A percentile compares a stretch with the other conserved stretches of the same genome.
Evolutionary conservation across 2,888 invertebrate genomes (phyloP).

Genomic region (Amblyjoppa proteus): DNA sequence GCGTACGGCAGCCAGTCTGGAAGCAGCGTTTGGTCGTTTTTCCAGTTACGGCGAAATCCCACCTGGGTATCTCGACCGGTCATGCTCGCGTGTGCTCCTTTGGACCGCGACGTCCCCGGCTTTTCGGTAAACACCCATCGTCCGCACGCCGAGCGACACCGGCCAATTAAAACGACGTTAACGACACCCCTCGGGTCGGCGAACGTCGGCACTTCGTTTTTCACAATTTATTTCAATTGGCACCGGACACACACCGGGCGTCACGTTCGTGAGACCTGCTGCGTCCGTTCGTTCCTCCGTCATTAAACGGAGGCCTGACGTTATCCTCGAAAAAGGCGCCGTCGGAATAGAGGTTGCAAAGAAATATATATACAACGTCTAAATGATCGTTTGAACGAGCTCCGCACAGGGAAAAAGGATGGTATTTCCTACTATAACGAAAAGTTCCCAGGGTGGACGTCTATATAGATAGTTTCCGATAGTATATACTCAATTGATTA

Average conservation of each 20-base stretch:
- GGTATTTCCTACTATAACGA: no score
- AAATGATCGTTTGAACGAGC: no score
- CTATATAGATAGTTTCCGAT: no score
- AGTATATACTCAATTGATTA: no score
- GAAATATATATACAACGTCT: no score
- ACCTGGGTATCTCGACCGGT: constrained; percentile 24
- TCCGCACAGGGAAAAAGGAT: no score
- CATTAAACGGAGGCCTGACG: no score
- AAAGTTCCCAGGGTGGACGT: no score
- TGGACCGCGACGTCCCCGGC: constrained; percentile 67
- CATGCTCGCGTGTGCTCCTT: constrained; percentile 60
- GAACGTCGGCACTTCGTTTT: constrained; percentile 63
- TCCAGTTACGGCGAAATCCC: constrained; percentile 41
- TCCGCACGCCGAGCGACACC: constrained; percentile 59
- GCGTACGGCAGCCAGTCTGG: no score
- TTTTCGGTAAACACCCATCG: constrained; percentile 69
- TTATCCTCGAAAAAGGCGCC: background rate
- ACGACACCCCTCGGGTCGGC: constrained; percentile 68
- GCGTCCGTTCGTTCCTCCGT: background rate
- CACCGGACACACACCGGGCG: constrained; percentile 14
- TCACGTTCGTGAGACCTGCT: constrained; percentile 17
- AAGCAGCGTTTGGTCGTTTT: constrained; percentile 26
- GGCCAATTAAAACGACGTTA: constrained; percentile 71
- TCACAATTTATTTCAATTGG: constrained; percentile 65
- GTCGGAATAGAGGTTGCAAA: no score